Conservation (phyloP, 2,888 invertebrate species). For the Muscina levida region DNA sequence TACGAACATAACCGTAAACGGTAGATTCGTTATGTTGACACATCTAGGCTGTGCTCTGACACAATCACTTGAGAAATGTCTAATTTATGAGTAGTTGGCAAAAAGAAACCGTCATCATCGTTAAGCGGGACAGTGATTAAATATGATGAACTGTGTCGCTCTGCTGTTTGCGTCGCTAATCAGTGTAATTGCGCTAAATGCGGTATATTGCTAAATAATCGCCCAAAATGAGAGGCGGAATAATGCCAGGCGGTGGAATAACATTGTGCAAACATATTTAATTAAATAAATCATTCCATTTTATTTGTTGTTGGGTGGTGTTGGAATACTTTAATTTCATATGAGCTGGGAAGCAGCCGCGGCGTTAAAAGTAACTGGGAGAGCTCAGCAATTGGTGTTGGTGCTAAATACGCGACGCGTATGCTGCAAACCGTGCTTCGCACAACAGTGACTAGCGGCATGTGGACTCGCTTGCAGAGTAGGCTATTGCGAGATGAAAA, state of each 20-base stretch:
- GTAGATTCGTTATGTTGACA: too few species aligned
- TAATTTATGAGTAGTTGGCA: slow-evolving; percentile 8
- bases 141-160: too few species aligned
- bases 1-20: too few species aligned
- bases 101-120: neutral
- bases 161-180: neutral
- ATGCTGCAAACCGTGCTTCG: neutral
- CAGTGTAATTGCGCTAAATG: slow-evolving; percentile 21
- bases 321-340: neutral
- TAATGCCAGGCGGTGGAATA: too few species aligned
- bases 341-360: too few species aligned
- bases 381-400: too few species aligned
- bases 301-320: neutral
- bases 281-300: slow-evolving; percentile 43
- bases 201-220: neutral
- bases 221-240: slow-evolving; percentile 13
- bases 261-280: slow-evolving; percentile 48
- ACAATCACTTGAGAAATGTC: slow-evolving; percentile 26
- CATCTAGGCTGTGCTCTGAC: too few species aligned
- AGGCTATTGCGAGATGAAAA: neutral
- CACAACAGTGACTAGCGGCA: too few species aligned
- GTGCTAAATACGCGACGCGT: too few species aligned
- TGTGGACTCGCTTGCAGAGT: too few species aligned
- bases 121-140: too few species aligned
- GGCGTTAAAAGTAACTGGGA: too few species aligned